Base-by-base conservation (phyloP, 1,140 invertebrate genomes). In the Hypothenemus hampei region DNA sequence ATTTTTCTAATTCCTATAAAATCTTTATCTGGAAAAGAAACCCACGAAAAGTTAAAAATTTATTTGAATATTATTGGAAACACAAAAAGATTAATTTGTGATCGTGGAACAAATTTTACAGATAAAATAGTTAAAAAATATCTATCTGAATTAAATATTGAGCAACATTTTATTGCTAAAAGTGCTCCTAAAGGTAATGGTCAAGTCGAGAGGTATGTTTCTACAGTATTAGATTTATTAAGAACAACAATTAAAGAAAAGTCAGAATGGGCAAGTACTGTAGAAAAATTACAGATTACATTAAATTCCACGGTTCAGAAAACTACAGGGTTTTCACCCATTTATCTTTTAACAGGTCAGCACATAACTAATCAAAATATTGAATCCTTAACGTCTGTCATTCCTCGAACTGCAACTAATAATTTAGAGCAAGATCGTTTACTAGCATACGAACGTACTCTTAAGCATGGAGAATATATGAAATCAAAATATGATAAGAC, bases 91-190 rank as follows among this genome's bases (percentile, higher is more conserved):
- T 1, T 49, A 7, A 31, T 57, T n/a, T 11, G 1, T 10, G 45
- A 49, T 21, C 15, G 13, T 5, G 46, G 47, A 18, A 39, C 39
- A 4, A 41, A 52, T 43, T 51, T 57, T 44, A 52, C 55, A 7
- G 36, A 18, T 5, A 46, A 24, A 16, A 1, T 2, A 5, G 39
- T 51, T 23, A 10, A 29, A 51, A 19, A 8, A 43, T 49, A 19
- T 7, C 13, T 21, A 5, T 11, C n/a, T 11, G 20, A 37, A n/a
- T 15, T 35, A 8, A 16, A 16, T 49, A 49, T 49, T 36, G 8
- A 49, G 29, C 20, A 26, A 11, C 46, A 49, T 49, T 19, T 36
- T 2, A 36, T 19, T 6, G 33, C 11, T 26, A 6, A 26, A 26
- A 11, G 5, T 26, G 24, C 24, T 26, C 24, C 11, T 11, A 26